A percentile compares a stretch with the other conserved stretches of the same genome.
phyloP scores from a whole-genome alignment of 2,113 vertebrate species.

The Eolophus roseicapilla region DNA sequence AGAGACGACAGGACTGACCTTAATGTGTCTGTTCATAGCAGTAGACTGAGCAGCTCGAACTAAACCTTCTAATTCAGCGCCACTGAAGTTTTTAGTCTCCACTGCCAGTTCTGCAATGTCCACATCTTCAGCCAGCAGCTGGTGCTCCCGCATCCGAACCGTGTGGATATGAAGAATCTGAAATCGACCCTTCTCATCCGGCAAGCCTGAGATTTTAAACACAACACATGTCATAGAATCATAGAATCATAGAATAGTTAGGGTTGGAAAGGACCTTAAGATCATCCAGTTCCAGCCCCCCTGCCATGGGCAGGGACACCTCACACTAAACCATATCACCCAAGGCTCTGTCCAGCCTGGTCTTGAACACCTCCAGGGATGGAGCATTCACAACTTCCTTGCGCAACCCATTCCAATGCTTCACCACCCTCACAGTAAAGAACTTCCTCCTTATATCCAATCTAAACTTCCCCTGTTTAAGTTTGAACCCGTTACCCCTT shows the following conservation, averaged over 20 bases:
- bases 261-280: too few species aligned
- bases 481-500: too few species aligned
- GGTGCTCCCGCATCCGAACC: slow-evolving; percentile 86
- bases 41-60: slow-evolving; percentile 95
- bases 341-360: too few species aligned
- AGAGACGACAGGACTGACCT: slow-evolving; percentile 75
- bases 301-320: too few species aligned
- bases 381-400: too few species aligned
- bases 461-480: too few species aligned
- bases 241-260: background rate
- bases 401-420: too few species aligned
- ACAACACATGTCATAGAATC: background rate
- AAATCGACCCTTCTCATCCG: slow-evolving; percentile 89
- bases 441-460: too few species aligned
- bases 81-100: slow-evolving; percentile 97
- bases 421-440: too few species aligned
- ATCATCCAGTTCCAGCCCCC: too few species aligned
- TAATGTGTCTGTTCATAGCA: slow-evolving; percentile 98
- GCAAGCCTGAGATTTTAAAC: slow-evolving; percentile 77
- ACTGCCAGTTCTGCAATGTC: slow-evolving; percentile 86
- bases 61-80: slow-evolving; percentile 93
- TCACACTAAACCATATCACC: too few species aligned
- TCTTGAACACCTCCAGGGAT: too few species aligned
- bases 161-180: slow-evolving; percentile 98
- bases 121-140: slow-evolving; percentile 83